phyloP scores from a whole-genome alignment of 2,113 vertebrate species.

The Ursus arctos region DNA sequence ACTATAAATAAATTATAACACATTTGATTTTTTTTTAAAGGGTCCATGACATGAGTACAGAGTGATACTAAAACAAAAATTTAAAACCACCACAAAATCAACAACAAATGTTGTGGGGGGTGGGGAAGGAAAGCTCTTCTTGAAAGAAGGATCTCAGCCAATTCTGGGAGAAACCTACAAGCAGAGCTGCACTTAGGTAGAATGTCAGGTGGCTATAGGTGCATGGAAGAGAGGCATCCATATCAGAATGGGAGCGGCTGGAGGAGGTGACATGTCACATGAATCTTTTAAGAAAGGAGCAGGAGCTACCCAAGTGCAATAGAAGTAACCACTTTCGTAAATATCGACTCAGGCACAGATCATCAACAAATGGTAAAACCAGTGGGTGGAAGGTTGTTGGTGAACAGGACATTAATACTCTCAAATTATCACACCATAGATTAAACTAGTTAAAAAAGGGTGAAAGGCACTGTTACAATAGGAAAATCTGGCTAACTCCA shows the following conservation, averaged over 20 bases:
- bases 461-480: neutral
- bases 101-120: neutral
- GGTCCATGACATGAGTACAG: neutral
- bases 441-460: neutral
- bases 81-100: neutral
- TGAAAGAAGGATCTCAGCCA: neutral
- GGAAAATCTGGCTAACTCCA: neutral
- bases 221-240: neutral
- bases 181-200: neutral
- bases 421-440: neutral
- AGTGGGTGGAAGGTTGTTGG: neutral
- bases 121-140: neutral
- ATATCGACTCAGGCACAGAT: neutral
- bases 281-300: neutral
- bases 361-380: neutral
- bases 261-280: neutral
- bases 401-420: neutral
- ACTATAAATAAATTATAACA: neutral
- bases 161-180: neutral
- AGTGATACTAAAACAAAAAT: neutral
- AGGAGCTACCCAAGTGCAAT: neutral
- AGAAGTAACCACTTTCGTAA: neutral
- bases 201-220: neutral
- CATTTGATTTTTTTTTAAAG: neutral
- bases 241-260: neutral